Evolutionary conservation across 2,797 vertebrate genomes (phyloP), one percentile per base, ranked within the genome.

Genomic region (Enteromius treurensis): DNA sequence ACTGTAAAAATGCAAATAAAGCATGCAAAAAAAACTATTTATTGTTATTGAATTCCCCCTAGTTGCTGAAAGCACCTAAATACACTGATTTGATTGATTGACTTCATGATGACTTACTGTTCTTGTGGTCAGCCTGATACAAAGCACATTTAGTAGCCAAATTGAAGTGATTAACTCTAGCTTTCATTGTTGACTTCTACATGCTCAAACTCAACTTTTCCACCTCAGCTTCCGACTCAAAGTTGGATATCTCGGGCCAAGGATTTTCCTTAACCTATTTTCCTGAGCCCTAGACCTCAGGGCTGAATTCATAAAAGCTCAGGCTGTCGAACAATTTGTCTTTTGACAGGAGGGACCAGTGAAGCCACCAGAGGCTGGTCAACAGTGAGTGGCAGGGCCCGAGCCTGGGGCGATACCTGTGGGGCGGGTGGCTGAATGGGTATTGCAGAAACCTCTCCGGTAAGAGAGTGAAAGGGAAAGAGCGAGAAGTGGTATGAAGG

Each of bases 281-380:
- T 86, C 73, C 55, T 88, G 91, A 93, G 92, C 92, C 92, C 91
- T 91, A 92, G 92, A 95, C 96, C 94, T 90, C 89, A 82, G 92
- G 96, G 96, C 96, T 96, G 96, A 97, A 96, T 97, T 95, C 94
- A 95, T 93, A 94, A 92, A 91, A 93, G 82, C 92, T 91, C 90
- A 92, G 64, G 83, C 91, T 90, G 90, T 76, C 84, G 93, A 91
- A 95, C 96, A 95, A 96, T 97, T 97, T 97, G 95, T 97, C 97
- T 98, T 98, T 97, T 98, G 96, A 97, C 96, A 96, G 94, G 92
- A 94, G 95, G 94, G 93, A 96, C 91, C 91, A 77, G 21, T 77
- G 58, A 74, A 94, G 95, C 93, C 94, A 94, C 95, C 92, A 90
- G 95, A 95, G 95, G 95, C 93, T 94, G 95, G 93, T 93, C 94